Evolutionary conservation across 2,797 vertebrate species (phyloP), one percentile per base, ranked within the genome.

Genomic region (Menidia menidia): DNA sequence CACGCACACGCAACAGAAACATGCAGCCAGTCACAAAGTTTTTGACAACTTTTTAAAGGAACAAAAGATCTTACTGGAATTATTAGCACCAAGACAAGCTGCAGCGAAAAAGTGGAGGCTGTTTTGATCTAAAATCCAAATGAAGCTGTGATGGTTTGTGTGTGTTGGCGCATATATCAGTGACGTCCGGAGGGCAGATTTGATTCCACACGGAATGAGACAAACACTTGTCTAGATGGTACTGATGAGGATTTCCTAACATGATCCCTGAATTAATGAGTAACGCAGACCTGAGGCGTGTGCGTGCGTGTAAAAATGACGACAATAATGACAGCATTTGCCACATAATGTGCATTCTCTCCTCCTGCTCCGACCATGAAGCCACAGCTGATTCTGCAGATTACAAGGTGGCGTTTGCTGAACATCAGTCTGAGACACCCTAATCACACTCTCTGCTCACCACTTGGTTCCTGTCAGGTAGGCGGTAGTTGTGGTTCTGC

Each of bases 401-500:
- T 84, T 82, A 81, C 35, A 76, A 8, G 53, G 42, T 41, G 32
- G 42, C 58, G 47, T 42, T 70, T 5, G 42, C 63, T 68, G 43
- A 59, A 39, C 44, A 41, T 55, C 54, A 60, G 45, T 57, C 64
- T 54, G 48, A 15, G 12, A 15, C 35, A 2, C 39, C 4, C 11
- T 14, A 11, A 30, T 61, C 35, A 68, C 19, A n/a, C 33, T 35
- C 54, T 69, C 13, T 42, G 85, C 92, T 90, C 75, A 95, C 94
- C 52, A 88, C 80, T 63, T 91, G 85, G 57, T 92, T 90, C 59
- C 95, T 95, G 81, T 97, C 96, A 0, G 83, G 91, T 18, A 94
- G 92, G 69, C 94, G 94, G 92, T 95, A 97, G 93, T 95, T 97
- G 68, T 96, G 95, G 64, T 92, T 91, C 91, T 97, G 96, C 77